A percentile compares a stretch with the other conserved stretches of the same genome.
These are phyloP conservation scores for Aplysia californica DNA, from an alignment of 1,140 invertebrate genomes.

Conservation along the genomic window DNA sequence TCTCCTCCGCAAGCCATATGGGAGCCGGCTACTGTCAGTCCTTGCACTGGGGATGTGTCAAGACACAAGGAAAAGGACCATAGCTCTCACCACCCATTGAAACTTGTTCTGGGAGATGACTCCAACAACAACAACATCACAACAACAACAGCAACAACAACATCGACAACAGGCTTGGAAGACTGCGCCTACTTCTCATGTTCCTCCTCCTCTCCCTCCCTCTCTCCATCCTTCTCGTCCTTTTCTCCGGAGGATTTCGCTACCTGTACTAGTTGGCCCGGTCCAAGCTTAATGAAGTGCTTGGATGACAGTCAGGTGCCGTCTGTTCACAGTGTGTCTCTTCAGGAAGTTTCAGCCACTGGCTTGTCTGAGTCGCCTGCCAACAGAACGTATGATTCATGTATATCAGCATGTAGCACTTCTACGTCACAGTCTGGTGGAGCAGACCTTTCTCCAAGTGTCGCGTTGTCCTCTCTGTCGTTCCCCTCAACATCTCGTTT, in stretches of 20 bases:
- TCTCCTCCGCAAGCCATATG: no score
- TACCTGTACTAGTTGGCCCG: background rate
- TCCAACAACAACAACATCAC: background rate
- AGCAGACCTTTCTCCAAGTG: no score
- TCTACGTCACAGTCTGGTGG: no score
- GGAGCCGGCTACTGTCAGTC: background rate
- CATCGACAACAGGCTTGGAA: background rate
- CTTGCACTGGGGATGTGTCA: background rate
- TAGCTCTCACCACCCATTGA: no score
- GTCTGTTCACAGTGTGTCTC: background rate
- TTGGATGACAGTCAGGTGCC: background rate
- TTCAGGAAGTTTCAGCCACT: background rate
- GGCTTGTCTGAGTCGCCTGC: background rate
- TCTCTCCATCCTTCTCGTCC: background rate
- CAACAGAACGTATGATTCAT: no score
- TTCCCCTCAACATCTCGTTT: no score
- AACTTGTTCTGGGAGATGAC: background rate
- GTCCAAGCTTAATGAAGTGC: background rate
- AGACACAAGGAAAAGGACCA: no score
- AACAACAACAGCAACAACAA: background rate
- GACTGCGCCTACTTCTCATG: constrained; percentile 27
- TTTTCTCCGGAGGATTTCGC: background rate
- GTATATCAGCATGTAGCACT: no score
- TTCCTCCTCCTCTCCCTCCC: constrained; percentile 3
- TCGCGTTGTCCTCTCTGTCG: no score